Evolutionary conservation across 2,113 vertebrate genomes (phyloP), one percentile per base, ranked within the genome.

Genomic region (Scophthalmus maximus): DNA sequence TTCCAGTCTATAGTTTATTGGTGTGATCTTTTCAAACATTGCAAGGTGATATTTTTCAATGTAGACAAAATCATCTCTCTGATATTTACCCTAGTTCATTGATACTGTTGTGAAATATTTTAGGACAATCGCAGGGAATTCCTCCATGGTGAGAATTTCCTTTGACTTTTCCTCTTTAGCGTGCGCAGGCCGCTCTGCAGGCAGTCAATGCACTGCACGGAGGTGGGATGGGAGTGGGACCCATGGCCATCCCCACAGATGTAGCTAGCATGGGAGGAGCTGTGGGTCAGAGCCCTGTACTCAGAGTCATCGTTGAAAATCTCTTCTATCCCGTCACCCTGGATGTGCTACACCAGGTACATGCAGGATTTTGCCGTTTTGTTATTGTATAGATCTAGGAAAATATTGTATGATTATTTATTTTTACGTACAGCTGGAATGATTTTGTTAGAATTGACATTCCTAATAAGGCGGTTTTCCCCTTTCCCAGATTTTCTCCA

Each of bases 301-400:
- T 99, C 8, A 89, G 97, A 75, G 96, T 98, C 88, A 98, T 99
- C 1, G 96, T 99, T 75, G 97, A 99, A 80, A 98, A 99, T 73
- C 96, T 99, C 9, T 98, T 99, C 88, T 98, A 99, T 68, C 97
- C 97, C 0, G 97, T 99, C 82, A 98, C 97, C 49, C 91, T 99
- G 53, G 97, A 99, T n/a, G 97, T 99, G 7, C 92, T 99, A 8
- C 97, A 99, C 78, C 97, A 99, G 97, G 97, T 99, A 89, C 14
- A 46, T 17, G 49, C 11, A 26, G 9, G n/a, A 49, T 23, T 49
- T 8, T 29, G 0, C 2, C 8, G 26, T 30, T 17, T 55, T n/a
- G 4, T n/a, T 55, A 10, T 9, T 27, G 25, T 53, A 6, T 18
- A 29, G 5, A 29, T 8, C 1, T 6, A n/a, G 7, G 29, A 53